Conservation (phyloP, 1,140 invertebrate species). For the Heterodera schachtii region DNA sequence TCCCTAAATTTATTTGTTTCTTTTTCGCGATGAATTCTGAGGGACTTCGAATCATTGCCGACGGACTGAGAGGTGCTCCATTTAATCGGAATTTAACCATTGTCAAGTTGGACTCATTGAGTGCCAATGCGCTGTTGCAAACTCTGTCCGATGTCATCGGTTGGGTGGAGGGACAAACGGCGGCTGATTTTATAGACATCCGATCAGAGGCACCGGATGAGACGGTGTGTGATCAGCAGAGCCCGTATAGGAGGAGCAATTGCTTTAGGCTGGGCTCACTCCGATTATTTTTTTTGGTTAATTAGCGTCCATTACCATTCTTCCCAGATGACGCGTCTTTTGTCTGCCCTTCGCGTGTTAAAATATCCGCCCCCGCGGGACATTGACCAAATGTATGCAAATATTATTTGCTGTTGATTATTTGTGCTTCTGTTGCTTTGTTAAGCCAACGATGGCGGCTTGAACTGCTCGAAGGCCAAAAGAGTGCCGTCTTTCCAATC, state of each 20-base stretch:
- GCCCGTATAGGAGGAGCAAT: no score
- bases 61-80: slow-evolving; percentile 47
- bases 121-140: slow-evolving; percentile 41
- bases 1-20: background rate
- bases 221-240: slow-evolving; percentile 39
- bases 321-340: slow-evolving; percentile 37
- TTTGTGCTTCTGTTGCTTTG: background rate
- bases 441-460: slow-evolving; percentile 51
- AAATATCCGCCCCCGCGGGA: slow-evolving; percentile 55
- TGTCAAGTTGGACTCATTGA: slow-evolving; percentile 50
- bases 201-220: slow-evolving; percentile 54
- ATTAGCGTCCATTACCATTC: no score
- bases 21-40: slow-evolving; percentile 36
- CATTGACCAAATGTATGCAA: slow-evolving; percentile 52
- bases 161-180: slow-evolving; percentile 45
- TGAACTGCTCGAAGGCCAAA: slow-evolving; percentile 55
- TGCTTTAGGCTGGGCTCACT: no score
- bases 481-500: slow-evolving; percentile 50
- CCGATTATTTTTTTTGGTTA: no score
- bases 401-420: slow-evolving; percentile 18
- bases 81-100: slow-evolving; percentile 46
- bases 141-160: slow-evolving; percentile 46
- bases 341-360: slow-evolving; percentile 49
- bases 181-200: slow-evolving; percentile 42
- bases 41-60: slow-evolving; percentile 42